Conservation (phyloP, 2,113 vertebrate genomes). For the Acinonyx jubatus region DNA sequence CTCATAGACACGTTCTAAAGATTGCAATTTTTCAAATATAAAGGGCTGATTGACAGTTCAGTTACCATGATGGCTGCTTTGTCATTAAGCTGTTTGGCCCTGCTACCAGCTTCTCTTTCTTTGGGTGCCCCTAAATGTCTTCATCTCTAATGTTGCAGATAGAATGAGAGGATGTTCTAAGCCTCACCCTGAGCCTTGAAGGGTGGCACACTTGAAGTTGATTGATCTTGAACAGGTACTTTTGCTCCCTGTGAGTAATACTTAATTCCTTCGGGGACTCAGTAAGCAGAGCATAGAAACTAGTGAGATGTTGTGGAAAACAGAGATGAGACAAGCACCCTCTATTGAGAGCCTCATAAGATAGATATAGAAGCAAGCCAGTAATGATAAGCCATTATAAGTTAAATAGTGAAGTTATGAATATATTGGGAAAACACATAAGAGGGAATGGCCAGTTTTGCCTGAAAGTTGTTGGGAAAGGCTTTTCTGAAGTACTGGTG, state of each 20-base stretch:
- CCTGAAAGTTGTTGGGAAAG: neutral
- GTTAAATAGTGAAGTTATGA: too few species aligned
- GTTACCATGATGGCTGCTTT: neutral
- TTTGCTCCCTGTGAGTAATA: neutral
- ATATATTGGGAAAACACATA: neutral
- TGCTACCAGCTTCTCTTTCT: neutral
- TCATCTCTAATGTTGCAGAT: neutral
- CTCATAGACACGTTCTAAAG: neutral
- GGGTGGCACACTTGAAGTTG: neutral
- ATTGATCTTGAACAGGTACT: neutral
- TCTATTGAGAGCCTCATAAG: neutral
- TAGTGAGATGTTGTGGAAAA: neutral
- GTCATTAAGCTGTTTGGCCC: neutral
- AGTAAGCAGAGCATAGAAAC: neutral
- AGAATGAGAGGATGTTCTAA: neutral
- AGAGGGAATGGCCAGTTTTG: neutral
- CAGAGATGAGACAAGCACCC: neutral
- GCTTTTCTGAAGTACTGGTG: neutral
- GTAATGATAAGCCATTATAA: neutral
- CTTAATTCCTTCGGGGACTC: neutral
- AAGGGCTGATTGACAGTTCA: neutral
- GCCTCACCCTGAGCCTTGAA: neutral
- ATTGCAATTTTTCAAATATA: neutral
- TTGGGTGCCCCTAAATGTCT: neutral
- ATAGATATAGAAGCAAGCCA: too few species aligned